Conservation (phyloP, 2,797 vertebrate genomes). For the Catamblyrhynchus diadema region DNA sequence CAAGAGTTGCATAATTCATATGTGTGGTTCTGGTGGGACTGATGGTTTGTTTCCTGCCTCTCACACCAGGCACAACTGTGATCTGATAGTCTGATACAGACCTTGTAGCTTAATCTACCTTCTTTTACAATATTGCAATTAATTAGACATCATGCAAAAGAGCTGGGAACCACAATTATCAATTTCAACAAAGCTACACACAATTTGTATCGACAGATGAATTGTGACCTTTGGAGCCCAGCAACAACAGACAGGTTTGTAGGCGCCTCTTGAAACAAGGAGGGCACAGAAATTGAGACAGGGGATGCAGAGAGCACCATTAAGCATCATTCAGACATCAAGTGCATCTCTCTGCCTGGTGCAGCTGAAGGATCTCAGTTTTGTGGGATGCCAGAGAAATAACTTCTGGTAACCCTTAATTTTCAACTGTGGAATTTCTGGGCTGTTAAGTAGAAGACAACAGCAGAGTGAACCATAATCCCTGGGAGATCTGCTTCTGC, state of each 20-base stretch:
- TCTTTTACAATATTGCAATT: background rate
- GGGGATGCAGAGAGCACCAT: background rate
- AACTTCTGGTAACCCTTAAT: background rate
- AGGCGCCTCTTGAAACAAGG: background rate
- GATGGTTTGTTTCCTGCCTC: background rate
- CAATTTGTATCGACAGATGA: background rate
- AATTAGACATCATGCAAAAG: background rate
- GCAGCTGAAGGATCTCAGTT: background rate
- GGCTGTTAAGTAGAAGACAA: background rate
- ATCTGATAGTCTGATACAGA: background rate
- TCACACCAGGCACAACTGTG: background rate
- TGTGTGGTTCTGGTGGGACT: background rate
- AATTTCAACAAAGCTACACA: background rate
- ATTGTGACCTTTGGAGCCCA: background rate
- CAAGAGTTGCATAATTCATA: background rate
- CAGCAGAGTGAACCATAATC: background rate
- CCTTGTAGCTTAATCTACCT: background rate
- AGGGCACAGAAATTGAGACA: background rate
- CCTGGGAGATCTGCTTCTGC: background rate
- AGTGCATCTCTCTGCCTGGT: background rate
- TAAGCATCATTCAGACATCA: background rate
- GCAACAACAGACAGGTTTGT: background rate
- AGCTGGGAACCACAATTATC: background rate
- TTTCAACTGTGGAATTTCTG: background rate
- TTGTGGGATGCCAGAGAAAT: background rate